Conservation (phyloP, 2,113 vertebrate species). For the Rhizomys pruinosus region DNA sequence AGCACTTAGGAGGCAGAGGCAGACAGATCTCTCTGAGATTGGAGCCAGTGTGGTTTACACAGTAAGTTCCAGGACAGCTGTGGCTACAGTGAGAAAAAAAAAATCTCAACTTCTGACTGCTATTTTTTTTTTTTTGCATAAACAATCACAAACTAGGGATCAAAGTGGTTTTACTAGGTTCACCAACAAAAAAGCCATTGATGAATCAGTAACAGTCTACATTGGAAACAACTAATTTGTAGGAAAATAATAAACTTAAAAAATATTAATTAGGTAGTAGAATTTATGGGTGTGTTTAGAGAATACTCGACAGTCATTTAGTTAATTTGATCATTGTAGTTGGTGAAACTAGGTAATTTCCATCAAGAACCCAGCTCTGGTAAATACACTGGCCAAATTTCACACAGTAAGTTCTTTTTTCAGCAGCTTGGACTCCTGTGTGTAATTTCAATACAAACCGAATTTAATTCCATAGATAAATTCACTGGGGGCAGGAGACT, state of each 20-base stretch:
- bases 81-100: too few species aligned
- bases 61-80: too few species aligned
- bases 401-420: background rate
- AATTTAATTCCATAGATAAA: background rate
- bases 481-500: background rate
- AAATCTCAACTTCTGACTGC: too few species aligned
- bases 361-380: background rate
- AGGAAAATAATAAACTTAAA: background rate
- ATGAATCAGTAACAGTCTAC: background rate
- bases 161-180: background rate
- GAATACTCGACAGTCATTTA: background rate
- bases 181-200: background rate
- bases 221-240: background rate
- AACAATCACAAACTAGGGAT: slow-evolving; percentile 4
- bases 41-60: too few species aligned
- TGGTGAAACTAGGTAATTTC: background rate
- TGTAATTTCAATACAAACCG: background rate
- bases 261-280: background rate
- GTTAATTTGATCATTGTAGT: background rate
- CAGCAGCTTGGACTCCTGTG: background rate
- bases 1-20: too few species aligned
- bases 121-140: slow-evolving; percentile 14
- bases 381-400: background rate
- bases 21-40: too few species aligned
- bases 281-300: background rate